Conservation (phyloP, 2,113 vertebrate species). For the Actenoides hombroni region DNA sequence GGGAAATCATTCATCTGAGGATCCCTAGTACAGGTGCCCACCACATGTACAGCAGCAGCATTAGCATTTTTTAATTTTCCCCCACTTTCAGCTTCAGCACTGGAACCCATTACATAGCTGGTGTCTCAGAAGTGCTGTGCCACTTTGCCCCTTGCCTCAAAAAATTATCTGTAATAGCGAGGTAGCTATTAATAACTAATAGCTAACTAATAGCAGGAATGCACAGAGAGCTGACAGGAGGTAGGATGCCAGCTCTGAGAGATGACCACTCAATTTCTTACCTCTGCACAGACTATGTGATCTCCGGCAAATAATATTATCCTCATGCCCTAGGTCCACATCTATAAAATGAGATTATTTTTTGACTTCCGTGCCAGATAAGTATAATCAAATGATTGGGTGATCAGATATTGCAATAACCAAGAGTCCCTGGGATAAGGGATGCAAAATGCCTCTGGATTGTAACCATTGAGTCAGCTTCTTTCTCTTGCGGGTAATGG, state of each 20-base stretch:
- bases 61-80: not conserved
- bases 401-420: not conserved
- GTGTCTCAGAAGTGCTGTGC: not conserved
- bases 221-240: not conserved
- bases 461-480: not conserved
- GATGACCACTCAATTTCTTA: not conserved
- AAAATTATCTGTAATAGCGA: not conserved
- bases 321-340: not conserved
- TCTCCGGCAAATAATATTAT: not conserved
- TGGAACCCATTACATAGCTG: not conserved
- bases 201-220: not conserved
- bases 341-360: not conserved
- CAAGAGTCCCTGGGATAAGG: not conserved
- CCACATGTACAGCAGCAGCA: not conserved
- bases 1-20: not conserved
- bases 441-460: not conserved
- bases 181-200: not conserved
- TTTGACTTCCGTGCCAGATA: not conserved
- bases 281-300: not conserved
- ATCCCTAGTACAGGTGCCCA: slow-evolving; percentile 34
- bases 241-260: not conserved
- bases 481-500: not conserved
- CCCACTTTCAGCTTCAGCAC: not conserved
- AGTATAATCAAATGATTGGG: not conserved
- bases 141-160: not conserved